A percentile compares a stretch with the other conserved stretches of the same genome.
Evolutionary conservation across 2,888 invertebrate genomes (phyloP).

Genomic region (Brenthis ino): DNA sequence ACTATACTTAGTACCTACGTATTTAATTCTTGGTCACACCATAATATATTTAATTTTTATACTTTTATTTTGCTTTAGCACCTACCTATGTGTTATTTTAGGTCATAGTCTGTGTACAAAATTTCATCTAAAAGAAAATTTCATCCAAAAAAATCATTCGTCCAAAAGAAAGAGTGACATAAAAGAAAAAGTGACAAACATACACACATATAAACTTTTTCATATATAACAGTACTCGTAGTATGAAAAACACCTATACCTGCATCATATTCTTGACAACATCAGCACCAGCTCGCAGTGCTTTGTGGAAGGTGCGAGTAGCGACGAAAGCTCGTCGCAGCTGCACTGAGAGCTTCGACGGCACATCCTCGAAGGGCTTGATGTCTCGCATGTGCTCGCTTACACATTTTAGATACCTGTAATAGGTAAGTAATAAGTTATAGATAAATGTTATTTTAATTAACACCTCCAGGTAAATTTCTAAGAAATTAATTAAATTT

Average conservation of each 20-base stretch:
- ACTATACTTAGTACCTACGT: no score
- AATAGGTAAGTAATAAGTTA: constrained; percentile 5
- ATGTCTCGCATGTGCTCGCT: constrained; percentile 95
- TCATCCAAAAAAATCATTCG: no score
- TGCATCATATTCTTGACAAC: constrained; percentile 89
- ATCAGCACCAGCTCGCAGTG: constrained; percentile 91
- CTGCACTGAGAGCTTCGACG: constrained; percentile 93
- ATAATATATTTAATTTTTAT: no score
- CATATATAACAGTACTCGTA: background rate
- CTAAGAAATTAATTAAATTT: no score
- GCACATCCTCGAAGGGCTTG: constrained; percentile 97
- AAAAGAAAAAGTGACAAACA: no score
- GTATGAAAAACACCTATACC: constrained; percentile 71
- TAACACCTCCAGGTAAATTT: no score
- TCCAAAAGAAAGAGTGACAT: no score
- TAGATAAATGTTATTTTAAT: background rate
- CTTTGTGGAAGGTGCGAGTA: constrained; percentile 95
- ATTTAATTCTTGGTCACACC: no score
- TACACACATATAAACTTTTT: background rate
- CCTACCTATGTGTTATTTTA: no score
- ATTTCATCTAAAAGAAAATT: no score
- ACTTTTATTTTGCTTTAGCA: no score
- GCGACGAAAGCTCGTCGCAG: constrained; percentile 96
- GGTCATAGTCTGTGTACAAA: no score
- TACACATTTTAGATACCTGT: constrained; percentile 92